Evolutionary conservation across 2,888 invertebrate genomes (phyloP).

Genomic region (Mimas tiliae): DNA sequence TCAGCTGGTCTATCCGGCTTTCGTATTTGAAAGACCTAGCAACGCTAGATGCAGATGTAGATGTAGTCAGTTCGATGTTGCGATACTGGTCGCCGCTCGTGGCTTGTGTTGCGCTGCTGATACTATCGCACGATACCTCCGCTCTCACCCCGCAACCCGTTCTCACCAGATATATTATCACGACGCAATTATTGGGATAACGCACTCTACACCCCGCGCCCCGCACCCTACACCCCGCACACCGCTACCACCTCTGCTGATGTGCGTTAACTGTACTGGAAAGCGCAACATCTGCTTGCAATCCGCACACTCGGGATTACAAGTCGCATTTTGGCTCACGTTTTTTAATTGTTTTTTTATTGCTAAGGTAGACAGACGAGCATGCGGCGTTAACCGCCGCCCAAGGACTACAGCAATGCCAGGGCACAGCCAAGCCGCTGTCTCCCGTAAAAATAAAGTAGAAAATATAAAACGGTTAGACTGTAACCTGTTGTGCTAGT

Average conservation of each 20-base stretch:
- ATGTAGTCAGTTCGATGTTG: background rate
- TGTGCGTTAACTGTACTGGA: background rate
- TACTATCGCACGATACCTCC: slow-evolving; percentile 10
- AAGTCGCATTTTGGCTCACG: too few species aligned
- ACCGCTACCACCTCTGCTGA: background rate
- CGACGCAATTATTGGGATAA: slow-evolving; percentile 53
- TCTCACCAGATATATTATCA: slow-evolving; percentile 53
- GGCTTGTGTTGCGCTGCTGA: background rate
- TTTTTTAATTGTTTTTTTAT: too few species aligned
- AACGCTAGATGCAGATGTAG: too few species aligned
- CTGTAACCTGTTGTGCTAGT: too few species aligned
- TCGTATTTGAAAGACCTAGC: too few species aligned
- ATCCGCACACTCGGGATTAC: background rate
- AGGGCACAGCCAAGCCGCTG: too few species aligned
- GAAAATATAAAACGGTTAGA: too few species aligned
- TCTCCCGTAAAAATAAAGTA: too few species aligned
- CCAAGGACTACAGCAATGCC: too few species aligned
- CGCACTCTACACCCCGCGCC: slow-evolving; percentile 31
- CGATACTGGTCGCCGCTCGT: background rate
- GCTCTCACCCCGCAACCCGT: slow-evolving; percentile 18
- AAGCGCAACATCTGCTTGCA: background rate
- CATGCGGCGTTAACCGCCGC: too few species aligned
- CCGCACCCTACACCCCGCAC: background rate
- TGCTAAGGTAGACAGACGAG: too few species aligned
- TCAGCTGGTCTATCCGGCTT: too few species aligned